Evolutionary conservation across 2,113 vertebrate genomes (phyloP), one percentile per base, ranked within the genome.

Genomic region (Amblyopsis rosae): DNA sequence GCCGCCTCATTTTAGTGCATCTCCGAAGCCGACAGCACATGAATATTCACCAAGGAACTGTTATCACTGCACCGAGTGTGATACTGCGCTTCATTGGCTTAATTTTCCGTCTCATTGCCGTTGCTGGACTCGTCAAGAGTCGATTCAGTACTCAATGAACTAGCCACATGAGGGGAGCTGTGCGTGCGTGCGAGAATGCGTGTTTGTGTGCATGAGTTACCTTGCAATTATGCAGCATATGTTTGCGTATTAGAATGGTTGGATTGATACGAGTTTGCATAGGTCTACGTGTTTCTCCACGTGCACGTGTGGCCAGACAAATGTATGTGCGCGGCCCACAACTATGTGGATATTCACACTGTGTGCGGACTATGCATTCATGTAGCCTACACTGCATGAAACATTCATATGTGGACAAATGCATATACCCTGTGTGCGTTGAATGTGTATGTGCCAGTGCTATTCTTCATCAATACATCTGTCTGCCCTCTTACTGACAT

Each of bases 71-170:
- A 88, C 88, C 88, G 85, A 86, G 81, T 91, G 87, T 89, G 90
- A 90, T 87, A 86, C 75, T 83, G 82, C 79, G 81, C 86, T 83
- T 91, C 87, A 91, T 93, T 92, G 89, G 71, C 76, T 85, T 93
- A 92, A 92, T 92, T 93, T 88, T 82, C 83, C 62, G 62, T 61
- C 75, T 83, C 71, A 62, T 88, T 83, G 82, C 79, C 63, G 77
- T 41, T 62, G 80, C 49, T 26, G 65, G 80, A 81, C 82, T 88
- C 78, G 69, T 83, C 81, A 81, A 81, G 74, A 73, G 79, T 86
- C 72, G 72, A 89, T 88, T 86, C 85, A 78, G 89, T 88, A 90
- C 87, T 86, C 83, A 64, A 80, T 90, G 89, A 92, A 90, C 88
- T 75, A 81, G 62, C 69, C 68, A 73, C 66, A 59, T 76, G 45